These are phyloP conservation scores for Tauraco hartlaubi DNA, from an alignment of 2,797 vertebrate species.

Conservation along the genomic window DNA sequence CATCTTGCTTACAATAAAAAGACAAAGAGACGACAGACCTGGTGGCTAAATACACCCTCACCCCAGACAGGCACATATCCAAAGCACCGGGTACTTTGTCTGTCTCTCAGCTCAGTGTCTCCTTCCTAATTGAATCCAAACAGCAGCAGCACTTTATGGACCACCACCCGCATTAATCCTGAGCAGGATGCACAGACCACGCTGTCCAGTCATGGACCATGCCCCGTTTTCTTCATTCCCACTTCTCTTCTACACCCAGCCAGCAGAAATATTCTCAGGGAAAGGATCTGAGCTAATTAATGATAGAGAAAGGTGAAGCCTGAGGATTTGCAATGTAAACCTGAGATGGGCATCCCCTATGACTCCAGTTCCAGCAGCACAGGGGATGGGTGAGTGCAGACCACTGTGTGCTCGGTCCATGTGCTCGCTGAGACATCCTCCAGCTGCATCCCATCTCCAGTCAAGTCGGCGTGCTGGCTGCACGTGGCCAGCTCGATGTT, in stretches of 20 bases:
- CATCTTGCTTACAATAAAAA: background rate
- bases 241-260: background rate
- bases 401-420: rapidly evolving
- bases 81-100: background rate
- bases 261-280: background rate
- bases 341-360: rapidly evolving
- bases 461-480: background rate
- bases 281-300: background rate
- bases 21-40: background rate
- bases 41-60: background rate
- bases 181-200: background rate
- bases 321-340: background rate
- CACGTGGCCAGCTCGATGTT: background rate
- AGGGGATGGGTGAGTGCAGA: background rate
- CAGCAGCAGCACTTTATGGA: background rate
- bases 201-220: background rate
- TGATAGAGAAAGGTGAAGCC: background rate
- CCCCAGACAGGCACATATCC: background rate
- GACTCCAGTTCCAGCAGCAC: background rate
- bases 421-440: background rate
- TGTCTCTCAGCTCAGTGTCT: background rate
- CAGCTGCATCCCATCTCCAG: background rate
- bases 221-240: background rate
- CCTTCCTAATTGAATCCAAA: constrained; percentile 39
- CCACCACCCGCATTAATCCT: background rate